Evolutionary conservation across 2,888 invertebrate genomes (phyloP), one percentile per base, ranked within the genome.

Genomic region (Carabus problematicus): DNA sequence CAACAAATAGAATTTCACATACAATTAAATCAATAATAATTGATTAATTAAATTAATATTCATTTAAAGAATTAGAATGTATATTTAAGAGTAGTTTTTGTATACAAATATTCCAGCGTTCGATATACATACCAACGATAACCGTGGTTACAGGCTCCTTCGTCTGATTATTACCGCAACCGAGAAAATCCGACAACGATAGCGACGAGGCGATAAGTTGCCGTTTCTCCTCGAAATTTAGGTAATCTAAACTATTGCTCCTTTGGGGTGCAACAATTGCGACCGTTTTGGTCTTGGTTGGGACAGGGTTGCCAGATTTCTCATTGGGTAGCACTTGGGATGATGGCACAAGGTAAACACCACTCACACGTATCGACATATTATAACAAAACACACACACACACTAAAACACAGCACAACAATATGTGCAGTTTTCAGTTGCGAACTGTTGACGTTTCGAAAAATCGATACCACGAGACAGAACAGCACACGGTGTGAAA

Each of bases 211-310:
- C 94, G 74, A 95, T 95, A 79, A 95, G 84, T 83, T 94, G 93
- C 76, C 94, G 86, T 81, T 94, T 94, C 85, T 95, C 94, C 83
- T 94, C 94, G 81, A 95, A 95, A 84, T 95, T 94, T 70, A 95
- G 87, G 84, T 93, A 92, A 85, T 94, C 94, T 85, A 94, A 86
- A 79, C 93, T 93, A 82, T 89, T 92, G 84, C 93, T 93, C 77
- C 92, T 83, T 76, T 90, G 90, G 0, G 90, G 90, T 40, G 87
- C 86, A 40, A 89, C 89, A 39, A 90, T 89, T 63, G 89, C 88
- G 70, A 89, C 88, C 14, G 87, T 87, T 75, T 88, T 88, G 76
- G 78, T 77, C 74, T 79, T 79, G 8, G 16, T 14, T 14, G 14
- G 9, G 8, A 9, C 56, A 43, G 40, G 19, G 43, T 68, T 68